Percentiles rank a stretch among this genome's conserved stretches.
Evolutionary conservation across 2,113 vertebrate genomes (phyloP).

Genomic region (Jaculus jaculus): DNA sequence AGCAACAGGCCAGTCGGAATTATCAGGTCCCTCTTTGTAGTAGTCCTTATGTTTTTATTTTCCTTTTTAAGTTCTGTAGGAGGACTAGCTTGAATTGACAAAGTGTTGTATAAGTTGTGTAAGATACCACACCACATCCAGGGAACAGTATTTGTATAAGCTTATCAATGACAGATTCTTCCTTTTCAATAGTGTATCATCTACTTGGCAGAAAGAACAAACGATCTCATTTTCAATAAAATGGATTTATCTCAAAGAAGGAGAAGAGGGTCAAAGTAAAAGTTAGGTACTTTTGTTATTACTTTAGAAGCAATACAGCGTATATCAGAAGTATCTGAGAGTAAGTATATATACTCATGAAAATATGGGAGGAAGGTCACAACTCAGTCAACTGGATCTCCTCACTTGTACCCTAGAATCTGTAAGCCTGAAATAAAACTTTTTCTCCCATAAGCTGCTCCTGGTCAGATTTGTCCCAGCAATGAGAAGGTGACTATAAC

Average conservation of each 20-base stretch:
- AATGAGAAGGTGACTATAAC: not conserved
- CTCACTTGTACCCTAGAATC: not conserved
- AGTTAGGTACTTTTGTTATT: accelerated
- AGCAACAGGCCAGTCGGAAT: not conserved
- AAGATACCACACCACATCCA: slow-evolving; percentile 41
- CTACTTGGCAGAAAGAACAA: slow-evolving; percentile 42
- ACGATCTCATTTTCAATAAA: slow-evolving; percentile 42
- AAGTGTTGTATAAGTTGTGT: not conserved
- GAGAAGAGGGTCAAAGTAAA: slow-evolving; percentile 16
- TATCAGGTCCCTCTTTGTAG: not conserved
- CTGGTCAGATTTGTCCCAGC: no score
- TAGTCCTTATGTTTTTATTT: slow-evolving; percentile 47
- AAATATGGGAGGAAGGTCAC: not conserved
- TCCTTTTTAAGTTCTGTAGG: not conserved
- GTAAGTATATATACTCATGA: not conserved
- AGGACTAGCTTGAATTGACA: slow-evolving; percentile 28
- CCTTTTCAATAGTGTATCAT: slow-evolving; percentile 48
- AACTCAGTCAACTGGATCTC: not conserved
- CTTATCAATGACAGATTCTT: slow-evolving; percentile 72
- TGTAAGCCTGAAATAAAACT: no score
- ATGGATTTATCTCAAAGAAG: slow-evolving; percentile 60
- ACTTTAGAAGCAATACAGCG: slow-evolving; percentile 26
- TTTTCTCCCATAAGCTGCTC: no score
- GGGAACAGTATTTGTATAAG: not conserved
- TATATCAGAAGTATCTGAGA: not conserved